Percentiles rank a stretch among this genome's conserved stretches.
These are phyloP conservation scores for Atherix ibis DNA, from an alignment of 2,888 invertebrate genomes.

Conservation along the genomic window DNA sequence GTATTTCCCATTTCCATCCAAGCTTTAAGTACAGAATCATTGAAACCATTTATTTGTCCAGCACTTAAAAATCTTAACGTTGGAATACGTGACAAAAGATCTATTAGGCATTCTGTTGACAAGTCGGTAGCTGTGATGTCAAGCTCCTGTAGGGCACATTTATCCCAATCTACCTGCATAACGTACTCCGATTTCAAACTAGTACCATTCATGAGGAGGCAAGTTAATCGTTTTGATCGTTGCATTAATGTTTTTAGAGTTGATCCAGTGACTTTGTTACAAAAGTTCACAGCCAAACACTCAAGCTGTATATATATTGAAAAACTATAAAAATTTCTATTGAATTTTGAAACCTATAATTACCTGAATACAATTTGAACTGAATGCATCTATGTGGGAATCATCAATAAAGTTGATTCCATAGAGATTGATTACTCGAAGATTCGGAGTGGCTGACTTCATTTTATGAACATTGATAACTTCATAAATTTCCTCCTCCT, in stretches of 20 bases:
- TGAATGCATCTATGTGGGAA: constrained; percentile 96
- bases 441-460: constrained; percentile 94
- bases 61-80: constrained; percentile 80
- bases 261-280: constrained; percentile 90
- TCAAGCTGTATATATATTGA: constrained; percentile 50
- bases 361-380: constrained; percentile 85
- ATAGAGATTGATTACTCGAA: constrained; percentile 93
- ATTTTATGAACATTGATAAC: constrained; percentile 98
- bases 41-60: constrained; percentile 95
- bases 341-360: no score
- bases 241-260: constrained; percentile 89
- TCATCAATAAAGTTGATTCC: constrained; percentile 98
- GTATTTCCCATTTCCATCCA: constrained; percentile 79
- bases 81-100: constrained; percentile 78
- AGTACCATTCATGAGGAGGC: constrained; percentile 92
- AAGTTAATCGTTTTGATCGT: constrained; percentile 78
- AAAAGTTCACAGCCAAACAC: constrained; percentile 93
- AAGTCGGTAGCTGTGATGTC: constrained; percentile 96
- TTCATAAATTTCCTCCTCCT: constrained; percentile 98
- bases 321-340: no score
- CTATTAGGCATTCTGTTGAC: constrained; percentile 81
- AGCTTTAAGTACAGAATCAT: constrained; percentile 81
- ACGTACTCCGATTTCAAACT: constrained; percentile 85
- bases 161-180: constrained; percentile 97
- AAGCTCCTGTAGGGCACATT: constrained; percentile 80